Evolutionary conservation across 2,113 vertebrate genomes (phyloP).

Genomic region (Cervus canadensis): DNA sequence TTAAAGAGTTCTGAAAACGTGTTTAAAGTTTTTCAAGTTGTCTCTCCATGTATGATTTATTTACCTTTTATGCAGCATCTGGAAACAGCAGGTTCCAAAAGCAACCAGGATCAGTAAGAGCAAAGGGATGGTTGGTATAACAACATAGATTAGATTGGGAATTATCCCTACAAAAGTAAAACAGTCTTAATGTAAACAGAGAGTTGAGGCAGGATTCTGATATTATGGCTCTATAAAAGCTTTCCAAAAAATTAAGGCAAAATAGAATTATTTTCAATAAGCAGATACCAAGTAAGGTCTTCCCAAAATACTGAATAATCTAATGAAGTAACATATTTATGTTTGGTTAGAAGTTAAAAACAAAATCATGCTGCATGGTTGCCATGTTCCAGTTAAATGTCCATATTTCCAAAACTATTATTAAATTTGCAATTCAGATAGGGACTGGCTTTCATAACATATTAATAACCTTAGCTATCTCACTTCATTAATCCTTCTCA

Average conservation of each 20-base stretch:
- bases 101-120: constrained; percentile 96
- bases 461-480: constrained; percentile 30
- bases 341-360: background rate
- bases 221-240: background rate
- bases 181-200: background rate
- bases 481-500: background rate
- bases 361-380: background rate
- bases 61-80: constrained; percentile 94
- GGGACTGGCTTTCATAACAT: background rate
- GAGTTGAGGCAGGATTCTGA: background rate
- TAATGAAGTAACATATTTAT: background rate
- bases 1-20: background rate
- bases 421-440: constrained; percentile 2
- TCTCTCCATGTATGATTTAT: background rate
- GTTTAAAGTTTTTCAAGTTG: background rate
- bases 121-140: constrained; percentile 96
- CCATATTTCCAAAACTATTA: background rate
- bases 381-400: background rate
- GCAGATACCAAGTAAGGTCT: background rate
- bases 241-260: background rate
- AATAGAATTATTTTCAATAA: background rate
- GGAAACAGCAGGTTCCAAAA: constrained; percentile 94
- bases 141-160: constrained; percentile 92
- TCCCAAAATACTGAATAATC: background rate
- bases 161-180: constrained; percentile 87